phyloP scores from a whole-genome alignment of 2,113 vertebrate genomes.

The Mesoclemmys tuberculata region DNA sequence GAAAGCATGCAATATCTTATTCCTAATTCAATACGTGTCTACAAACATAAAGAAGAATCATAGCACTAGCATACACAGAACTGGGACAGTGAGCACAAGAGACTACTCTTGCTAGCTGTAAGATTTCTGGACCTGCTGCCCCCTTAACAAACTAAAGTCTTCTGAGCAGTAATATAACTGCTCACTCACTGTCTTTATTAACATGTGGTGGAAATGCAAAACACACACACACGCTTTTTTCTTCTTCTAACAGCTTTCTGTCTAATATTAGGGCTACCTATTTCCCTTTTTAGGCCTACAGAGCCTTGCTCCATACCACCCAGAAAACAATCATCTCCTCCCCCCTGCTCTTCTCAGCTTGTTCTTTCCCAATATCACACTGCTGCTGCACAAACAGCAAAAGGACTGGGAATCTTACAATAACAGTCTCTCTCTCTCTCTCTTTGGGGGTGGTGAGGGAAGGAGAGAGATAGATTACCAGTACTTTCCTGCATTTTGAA shows the following conservation, averaged over 20 bases:
- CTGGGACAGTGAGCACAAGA: background rate
- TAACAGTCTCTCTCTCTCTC: background rate
- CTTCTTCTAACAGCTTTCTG: background rate
- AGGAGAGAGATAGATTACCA: background rate
- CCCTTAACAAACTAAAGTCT: background rate
- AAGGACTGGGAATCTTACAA: constrained; percentile 15
- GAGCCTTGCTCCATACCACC: background rate
- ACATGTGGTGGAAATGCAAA: background rate
- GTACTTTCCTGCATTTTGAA: background rate
- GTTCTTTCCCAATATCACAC: background rate
- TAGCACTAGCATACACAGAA: background rate
- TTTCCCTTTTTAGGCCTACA: background rate
- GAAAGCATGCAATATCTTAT: background rate
- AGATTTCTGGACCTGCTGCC: background rate
- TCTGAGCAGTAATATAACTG: background rate
- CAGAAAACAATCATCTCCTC: background rate
- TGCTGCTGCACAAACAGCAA: background rate
- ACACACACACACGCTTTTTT: rapidly evolving
- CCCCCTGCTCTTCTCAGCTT: background rate
- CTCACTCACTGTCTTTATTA: background rate
- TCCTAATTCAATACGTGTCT: background rate
- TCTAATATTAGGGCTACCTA: background rate
- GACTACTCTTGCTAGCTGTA: background rate
- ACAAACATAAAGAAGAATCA: background rate
- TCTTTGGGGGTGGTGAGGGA: background rate